Evolutionary conservation across 1,140 invertebrate species (phyloP).

Genomic region (Steinernema khuongi): DNA sequence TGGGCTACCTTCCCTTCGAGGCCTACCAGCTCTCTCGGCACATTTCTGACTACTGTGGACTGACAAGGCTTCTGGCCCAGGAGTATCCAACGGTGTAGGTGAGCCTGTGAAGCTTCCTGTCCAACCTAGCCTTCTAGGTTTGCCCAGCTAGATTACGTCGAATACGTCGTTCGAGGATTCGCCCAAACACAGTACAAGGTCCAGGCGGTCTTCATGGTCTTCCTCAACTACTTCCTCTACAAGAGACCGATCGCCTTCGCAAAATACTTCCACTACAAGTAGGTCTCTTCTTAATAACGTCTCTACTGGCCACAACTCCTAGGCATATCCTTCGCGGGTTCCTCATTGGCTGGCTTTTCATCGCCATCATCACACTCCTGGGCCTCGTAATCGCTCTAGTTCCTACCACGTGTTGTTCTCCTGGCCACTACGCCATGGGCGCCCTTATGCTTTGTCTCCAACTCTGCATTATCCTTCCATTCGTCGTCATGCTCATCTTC

Average conservation of each 20-base stretch:
- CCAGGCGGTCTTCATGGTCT: background rate
- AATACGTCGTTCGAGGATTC: background rate
- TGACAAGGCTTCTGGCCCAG: background rate
- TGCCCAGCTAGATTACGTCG: too few relatives aligned
- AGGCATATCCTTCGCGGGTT: background rate
- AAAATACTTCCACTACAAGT: background rate
- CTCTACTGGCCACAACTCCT: background rate
- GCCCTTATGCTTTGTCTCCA: background rate
- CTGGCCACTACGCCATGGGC: background rate
- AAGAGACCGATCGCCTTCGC: background rate
- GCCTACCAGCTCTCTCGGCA: background rate
- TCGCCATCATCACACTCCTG: background rate
- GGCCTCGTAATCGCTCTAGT: background rate
- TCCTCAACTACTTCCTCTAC: background rate
- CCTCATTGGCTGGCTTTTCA: background rate
- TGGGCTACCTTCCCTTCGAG: background rate
- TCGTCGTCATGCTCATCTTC: background rate
- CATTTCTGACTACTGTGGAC: background rate
- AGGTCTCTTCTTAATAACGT: background rate
- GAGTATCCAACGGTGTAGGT: background rate
- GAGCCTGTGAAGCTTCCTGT: too few relatives aligned
- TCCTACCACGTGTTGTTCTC: background rate
- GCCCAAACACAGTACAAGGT: slow-evolving; percentile 2
- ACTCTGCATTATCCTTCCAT: background rate
- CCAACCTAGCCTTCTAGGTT: too few relatives aligned